Base-by-base conservation (phyloP, 2,113 vertebrate genomes). In the Hepsetus odoe region DNA sequence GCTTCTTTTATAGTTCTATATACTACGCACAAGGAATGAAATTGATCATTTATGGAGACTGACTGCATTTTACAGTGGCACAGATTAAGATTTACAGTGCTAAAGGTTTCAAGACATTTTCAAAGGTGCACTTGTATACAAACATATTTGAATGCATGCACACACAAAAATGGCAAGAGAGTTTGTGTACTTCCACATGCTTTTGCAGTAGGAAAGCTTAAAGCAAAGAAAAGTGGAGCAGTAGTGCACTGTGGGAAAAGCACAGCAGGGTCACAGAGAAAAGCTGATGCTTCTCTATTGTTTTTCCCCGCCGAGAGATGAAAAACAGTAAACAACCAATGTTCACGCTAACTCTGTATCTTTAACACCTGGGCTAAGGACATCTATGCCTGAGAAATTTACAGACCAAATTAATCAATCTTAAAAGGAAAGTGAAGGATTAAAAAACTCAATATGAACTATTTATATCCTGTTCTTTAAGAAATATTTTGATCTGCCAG, bases 231-330 rank as follows among this genome's bases (percentile, higher is more conserved):
- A 83, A 83, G 69, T 76, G 49, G 77, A 66, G 69, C 66, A 77
- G 77, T 44, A 72, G 66, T 76, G 78, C 79, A 73, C 78, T 77
- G 77, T 76, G 64, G 74, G 82, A 69, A 80, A 71, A 80, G 77
- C 68, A 71, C 55, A 76, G 51, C 74, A 64, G 78, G 82, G 82
- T 83, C 73, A 61, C 56, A 44, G 61, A 61, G 62, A 80, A 75
- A 59, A 72, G 59, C 74, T 40, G 64, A 53, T 61, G 53, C 74
- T 53, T 66, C 49, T 76, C 62, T 72, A 38, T 78, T 79, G 56
- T 75, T 68, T 59, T 68, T 6, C 64, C 76, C 69, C 66, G 9
- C 40, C 67, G 74, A 69, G 82, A 73, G 59, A 66, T 14, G 44
- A 66, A 68, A 76, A 70, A 72, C 81, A 83, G 35, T 72, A 59